phyloP scores from a whole-genome alignment of 2,113 vertebrate genomes.

The Ailurus styani region DNA sequence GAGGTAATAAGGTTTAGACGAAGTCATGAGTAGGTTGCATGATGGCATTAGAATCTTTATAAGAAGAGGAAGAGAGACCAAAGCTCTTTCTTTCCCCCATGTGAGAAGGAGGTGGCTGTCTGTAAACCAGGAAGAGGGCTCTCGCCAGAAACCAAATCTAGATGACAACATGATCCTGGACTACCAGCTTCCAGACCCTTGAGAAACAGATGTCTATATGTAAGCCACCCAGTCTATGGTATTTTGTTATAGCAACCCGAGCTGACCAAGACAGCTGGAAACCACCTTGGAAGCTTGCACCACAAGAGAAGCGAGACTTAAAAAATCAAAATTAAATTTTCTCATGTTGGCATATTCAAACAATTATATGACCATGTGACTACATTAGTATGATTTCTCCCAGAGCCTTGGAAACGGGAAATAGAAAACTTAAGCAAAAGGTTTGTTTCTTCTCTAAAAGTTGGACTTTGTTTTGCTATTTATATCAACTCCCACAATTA shows the following conservation, averaged over 20 bases:
- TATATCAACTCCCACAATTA: neutral
- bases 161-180: neutral
- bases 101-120: neutral
- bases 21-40: neutral
- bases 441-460: neutral
- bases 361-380: neutral
- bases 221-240: neutral
- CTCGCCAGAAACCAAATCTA: neutral
- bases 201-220: neutral
- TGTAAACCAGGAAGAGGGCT: neutral
- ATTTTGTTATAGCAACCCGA: neutral
- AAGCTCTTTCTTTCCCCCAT: neutral
- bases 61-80: neutral
- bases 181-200: neutral
- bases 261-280: neutral
- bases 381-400: neutral
- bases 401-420: neutral
- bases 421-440: neutral
- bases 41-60: neutral
- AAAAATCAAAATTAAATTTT: neutral
- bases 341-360: neutral
- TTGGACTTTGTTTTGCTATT: neutral
- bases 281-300: too few relatives aligned
- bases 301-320: neutral
- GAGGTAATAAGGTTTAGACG: neutral